Evolutionary conservation across 2,888 invertebrate genomes (phyloP), one percentile per base, ranked within the genome.

Genomic region (Spilarctia lutea): DNA sequence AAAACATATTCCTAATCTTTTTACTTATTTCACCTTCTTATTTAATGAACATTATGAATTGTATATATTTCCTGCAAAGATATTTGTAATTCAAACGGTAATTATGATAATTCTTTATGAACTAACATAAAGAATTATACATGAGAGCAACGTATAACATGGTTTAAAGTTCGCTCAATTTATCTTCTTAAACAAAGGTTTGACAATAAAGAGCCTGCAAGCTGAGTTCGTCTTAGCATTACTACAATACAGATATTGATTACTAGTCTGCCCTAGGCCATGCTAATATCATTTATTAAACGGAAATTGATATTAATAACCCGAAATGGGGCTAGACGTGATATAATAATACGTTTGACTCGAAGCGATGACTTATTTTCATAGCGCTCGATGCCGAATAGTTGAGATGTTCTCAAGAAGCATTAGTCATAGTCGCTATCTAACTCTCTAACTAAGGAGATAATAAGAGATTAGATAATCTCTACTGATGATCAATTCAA

Each of bases 241-340:
- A 33, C 33, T 20, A 20, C 7, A 33, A 65, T 65, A 33, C 33
- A 33, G 18, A 30, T 18, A 65, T 65, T 65, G 33, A 65, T 65
- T 65, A 35, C 20, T 10, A 65, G 35, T 11, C 65, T 30, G 33
- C 33, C 8, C 20, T 35, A 42, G 42, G 42, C 67, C 24, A 39
- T 39, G 39, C 27, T 27, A 1, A 60, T 60, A 60, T 27, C 56
- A 42, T 42, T 66, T 66, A n/a, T 66, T 35, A 35, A 27, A 39
- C 35, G 16, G n/a, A 67, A 67, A 27, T n/a, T n/a, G 42, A 42
- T 39, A 67, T 67, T 67, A 39, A 42, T 67, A 67, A 39, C 42
- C 35, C 16, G 10, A 67, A 67, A 67, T 39, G 20, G 27, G 67
- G n/a, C 35, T 67, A 42, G 24, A 67, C 24, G 20, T 35, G n/a